phyloP scores from a whole-genome alignment of 2,888 invertebrate genomes.

The Cephalotes varians region DNA sequence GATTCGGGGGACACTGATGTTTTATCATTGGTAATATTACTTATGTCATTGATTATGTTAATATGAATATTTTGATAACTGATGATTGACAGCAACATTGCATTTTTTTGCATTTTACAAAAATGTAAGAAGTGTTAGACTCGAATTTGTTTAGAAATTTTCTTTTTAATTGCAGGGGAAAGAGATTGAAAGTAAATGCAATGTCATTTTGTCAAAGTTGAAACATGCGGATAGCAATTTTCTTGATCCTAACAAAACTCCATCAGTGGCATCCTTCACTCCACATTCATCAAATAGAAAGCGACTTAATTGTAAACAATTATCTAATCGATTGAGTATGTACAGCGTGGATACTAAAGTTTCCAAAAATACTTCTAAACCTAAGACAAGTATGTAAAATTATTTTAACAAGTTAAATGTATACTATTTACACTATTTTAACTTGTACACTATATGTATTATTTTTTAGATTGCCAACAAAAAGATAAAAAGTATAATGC shows the following conservation, averaged over 20 bases:
- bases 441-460: not conserved
- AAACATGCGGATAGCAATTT: slow-evolving; percentile 78
- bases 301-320: slow-evolving; percentile 69
- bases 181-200: slow-evolving; percentile 79
- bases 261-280: slow-evolving; percentile 64
- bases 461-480: slow-evolving; percentile 46
- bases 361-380: slow-evolving; percentile 72
- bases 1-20: slow-evolving; percentile 80
- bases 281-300: slow-evolving; percentile 68
- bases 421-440: slow-evolving; percentile 30
- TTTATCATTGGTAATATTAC: slow-evolving; percentile 72
- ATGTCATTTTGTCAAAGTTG: slow-evolving; percentile 79
- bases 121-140: not conserved
- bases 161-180: slow-evolving; percentile 72
- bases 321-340: slow-evolving; percentile 79
- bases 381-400: slow-evolving; percentile 56
- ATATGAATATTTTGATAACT: slow-evolving; percentile 21
- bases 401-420: slow-evolving; percentile 25
- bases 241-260: slow-evolving; percentile 72
- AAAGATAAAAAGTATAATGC: slow-evolving; percentile 38
- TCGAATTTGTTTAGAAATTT: slow-evolving; percentile 42
- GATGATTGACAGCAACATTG: not conserved
- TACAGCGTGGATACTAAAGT: slow-evolving; percentile 76
- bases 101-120: not conserved
- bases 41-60: too few relatives aligned